These are phyloP conservation scores for Hyles euphorbiae DNA, from an alignment of 1,140 invertebrate genomes.

Conservation along the genomic window DNA sequence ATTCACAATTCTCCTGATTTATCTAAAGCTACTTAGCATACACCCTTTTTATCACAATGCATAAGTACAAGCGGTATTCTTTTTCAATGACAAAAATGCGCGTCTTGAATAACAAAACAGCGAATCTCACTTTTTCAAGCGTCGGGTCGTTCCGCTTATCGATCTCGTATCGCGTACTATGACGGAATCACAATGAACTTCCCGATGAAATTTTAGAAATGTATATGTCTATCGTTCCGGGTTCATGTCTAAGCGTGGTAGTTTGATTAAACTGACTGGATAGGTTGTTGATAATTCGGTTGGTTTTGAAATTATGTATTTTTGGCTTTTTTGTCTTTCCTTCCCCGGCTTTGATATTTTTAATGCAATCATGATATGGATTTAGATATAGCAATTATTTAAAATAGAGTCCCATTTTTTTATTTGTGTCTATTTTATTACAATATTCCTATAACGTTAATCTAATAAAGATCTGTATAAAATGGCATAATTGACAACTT, in stretches of 20 bases:
- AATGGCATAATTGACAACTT: no score
- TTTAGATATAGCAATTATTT: no score
- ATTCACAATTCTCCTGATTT: neutral
- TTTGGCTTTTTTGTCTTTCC: no score
- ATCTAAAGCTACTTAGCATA: neutral
- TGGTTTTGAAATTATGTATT: no score
- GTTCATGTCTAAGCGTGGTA: conserved; percentile 16
- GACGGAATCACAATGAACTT: conserved; percentile 34
- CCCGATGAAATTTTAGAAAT: conserved; percentile 24
- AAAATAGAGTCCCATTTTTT: no score
- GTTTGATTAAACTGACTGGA: conserved; percentile 13
- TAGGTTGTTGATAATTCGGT: neutral
- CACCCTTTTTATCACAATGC: conserved; percentile 38
- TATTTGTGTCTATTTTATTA: no score
- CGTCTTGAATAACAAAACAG: conserved; percentile 37
- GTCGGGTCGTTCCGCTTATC: conserved; percentile 41
- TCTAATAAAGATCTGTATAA: no score
- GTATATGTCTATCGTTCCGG: conserved; percentile 15
- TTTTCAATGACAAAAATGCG: conserved; percentile 48
- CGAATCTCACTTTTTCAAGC: conserved; percentile 41
- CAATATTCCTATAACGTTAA: no score
- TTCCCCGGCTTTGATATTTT: no score
- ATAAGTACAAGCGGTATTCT: conserved; percentile 35
- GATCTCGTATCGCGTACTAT: conserved; percentile 38
- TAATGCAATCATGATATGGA: no score